phyloP scores from a whole-genome alignment of 2,888 invertebrate genomes.

The Rhingia rostrata region DNA sequence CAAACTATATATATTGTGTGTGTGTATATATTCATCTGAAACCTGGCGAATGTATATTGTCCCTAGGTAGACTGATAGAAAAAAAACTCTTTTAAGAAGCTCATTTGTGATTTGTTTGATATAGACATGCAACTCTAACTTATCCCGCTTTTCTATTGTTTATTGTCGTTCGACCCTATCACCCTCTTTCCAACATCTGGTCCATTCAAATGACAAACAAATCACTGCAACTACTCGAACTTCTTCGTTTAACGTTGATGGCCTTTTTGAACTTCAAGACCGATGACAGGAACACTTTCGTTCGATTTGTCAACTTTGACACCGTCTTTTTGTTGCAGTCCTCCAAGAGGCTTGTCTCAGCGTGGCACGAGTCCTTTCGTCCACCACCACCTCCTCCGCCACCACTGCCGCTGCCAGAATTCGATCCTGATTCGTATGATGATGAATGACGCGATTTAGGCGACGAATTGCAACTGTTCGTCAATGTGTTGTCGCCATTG shows the following conservation, averaged over 20 bases:
- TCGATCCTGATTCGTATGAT: constrained; percentile 75
- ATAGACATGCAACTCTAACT: constrained; percentile 7
- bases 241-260: constrained; percentile 80
- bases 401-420: constrained; percentile 55
- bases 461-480: constrained; percentile 76
- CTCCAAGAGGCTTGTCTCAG: constrained; percentile 65
- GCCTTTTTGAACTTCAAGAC: constrained; percentile 81
- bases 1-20: background rate
- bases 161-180: constrained; percentile 57
- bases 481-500: constrained; percentile 55
- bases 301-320: constrained; percentile 81
- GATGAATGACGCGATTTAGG: constrained; percentile 78
- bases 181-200: background rate
- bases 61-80: constrained; percentile 15
- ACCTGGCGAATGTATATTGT: constrained; percentile 34
- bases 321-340: constrained; percentile 79
- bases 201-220: constrained; percentile 81
- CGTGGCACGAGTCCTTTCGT: constrained; percentile 74
- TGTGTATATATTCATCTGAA: constrained; percentile 31
- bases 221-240: constrained; percentile 82
- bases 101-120: constrained; percentile 9
- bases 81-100: background rate
- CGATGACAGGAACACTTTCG: constrained; percentile 81
- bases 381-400: constrained; percentile 52
- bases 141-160: constrained; percentile 14